Conservation (phyloP, 2,888 invertebrate species). For the Morinoia aosen region DNA sequence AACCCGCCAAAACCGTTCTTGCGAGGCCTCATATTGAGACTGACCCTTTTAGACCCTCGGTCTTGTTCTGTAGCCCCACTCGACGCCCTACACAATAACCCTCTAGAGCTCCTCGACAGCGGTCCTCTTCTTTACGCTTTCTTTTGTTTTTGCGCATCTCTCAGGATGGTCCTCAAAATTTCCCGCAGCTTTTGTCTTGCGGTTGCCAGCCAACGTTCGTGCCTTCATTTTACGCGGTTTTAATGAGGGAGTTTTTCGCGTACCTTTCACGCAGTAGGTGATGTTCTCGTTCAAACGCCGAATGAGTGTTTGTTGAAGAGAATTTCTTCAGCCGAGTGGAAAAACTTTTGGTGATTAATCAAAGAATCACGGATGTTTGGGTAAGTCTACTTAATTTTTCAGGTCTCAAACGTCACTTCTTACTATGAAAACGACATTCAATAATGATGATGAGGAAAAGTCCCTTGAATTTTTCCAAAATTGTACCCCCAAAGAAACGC, state of each 20-base stretch:
- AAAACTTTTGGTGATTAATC: neutral
- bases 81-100: slow-evolving; percentile 37
- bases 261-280: neutral
- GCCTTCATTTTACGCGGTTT: neutral
- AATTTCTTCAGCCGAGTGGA: neutral
- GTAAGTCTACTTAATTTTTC: neutral
- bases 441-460: neutral
- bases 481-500: neutral
- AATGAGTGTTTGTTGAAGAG: neutral
- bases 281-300: neutral
- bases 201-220: slow-evolving; percentile 2
- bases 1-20: neutral
- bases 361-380: neutral
- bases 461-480: neutral
- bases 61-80: slow-evolving; percentile 16
- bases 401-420: neutral
- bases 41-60: slow-evolving; percentile 4
- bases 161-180: slow-evolving; percentile 29
- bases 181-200: slow-evolving; percentile 1
- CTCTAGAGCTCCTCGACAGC: slow-evolving; percentile 33
- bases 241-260: neutral
- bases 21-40: neutral
- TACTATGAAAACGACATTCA: neutral
- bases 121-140: slow-evolving; percentile 1
- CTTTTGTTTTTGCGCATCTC: slow-evolving; percentile 19